These are phyloP conservation scores for Crioceris asparagi DNA, from an alignment of 2,888 invertebrate species.

Conservation along the genomic window DNA sequence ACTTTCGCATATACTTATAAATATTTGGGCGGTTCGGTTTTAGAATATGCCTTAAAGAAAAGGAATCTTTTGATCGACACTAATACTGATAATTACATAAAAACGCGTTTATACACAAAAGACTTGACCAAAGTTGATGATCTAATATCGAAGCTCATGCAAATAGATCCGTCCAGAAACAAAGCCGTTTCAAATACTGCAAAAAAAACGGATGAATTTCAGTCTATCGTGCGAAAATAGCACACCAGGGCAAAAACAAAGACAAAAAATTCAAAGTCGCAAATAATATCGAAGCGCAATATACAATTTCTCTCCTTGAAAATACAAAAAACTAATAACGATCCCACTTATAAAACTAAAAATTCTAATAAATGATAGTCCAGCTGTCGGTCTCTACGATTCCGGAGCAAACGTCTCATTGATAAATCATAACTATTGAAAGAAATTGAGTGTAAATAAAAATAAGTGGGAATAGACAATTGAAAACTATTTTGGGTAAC, in stretches of 20 bases:
- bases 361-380: constrained; percentile 1
- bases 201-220: no score
- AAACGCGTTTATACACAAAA: no score
- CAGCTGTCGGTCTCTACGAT: not conserved
- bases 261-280: not conserved
- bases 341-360: not conserved
- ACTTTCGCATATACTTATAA: not conserved
- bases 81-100: no score
- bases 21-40: not conserved
- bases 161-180: no score
- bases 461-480: not conserved
- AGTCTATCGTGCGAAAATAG: not conserved
- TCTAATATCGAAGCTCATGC: no score
- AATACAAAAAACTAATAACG: not conserved
- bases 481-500: not conserved
- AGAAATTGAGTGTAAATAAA: not conserved
- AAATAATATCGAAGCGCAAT: not conserved
- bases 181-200: no score
- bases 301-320: not conserved
- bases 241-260: not conserved
- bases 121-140: no score
- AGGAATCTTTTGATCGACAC: not conserved
- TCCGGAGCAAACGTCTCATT: not conserved
- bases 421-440: not conserved
- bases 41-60: not conserved